A percentile compares a stretch with the other conserved stretches of the same genome.
Conservation (phyloP, 2,113 vertebrate genomes). For the Polypterus senegalus region DNA sequence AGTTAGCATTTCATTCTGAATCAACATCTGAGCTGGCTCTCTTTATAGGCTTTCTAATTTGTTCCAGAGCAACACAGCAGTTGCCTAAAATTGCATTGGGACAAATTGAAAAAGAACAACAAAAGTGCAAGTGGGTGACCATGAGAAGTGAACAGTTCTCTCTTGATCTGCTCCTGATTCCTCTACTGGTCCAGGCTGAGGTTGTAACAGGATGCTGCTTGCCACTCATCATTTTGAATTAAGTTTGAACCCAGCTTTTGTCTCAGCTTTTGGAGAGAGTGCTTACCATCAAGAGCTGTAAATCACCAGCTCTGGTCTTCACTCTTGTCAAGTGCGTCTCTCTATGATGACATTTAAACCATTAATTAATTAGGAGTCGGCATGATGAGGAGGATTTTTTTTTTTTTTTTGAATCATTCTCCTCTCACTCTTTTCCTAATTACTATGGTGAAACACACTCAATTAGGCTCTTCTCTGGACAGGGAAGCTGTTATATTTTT, state of each 20-base stretch:
- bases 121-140: too few relatives aligned
- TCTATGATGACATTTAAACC: conserved; percentile 72
- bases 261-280: conserved; percentile 38
- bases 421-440: conserved; percentile 36
- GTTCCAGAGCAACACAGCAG: too few relatives aligned
- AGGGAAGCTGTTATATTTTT: conserved; percentile 19
- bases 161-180: too few relatives aligned
- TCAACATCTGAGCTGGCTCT: too few relatives aligned
- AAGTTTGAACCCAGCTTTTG: conserved; percentile 60
- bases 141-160: too few relatives aligned
- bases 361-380: conserved; percentile 66
- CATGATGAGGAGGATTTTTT: conserved; percentile 50
- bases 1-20: too few relatives aligned
- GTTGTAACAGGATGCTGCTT: too few relatives aligned
- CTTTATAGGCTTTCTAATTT: too few relatives aligned
- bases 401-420: conserved; percentile 14
- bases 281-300: conserved; percentile 40
- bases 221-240: conserved; percentile 39
- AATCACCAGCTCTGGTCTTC: conserved; percentile 51
- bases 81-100: too few relatives aligned
- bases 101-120: too few relatives aligned
- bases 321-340: conserved; percentile 57
- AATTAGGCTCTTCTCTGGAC: conserved; percentile 25
- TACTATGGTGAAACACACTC: conserved; percentile 27
- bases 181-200: too few relatives aligned